phyloP scores from a whole-genome alignment of 2,888 invertebrate species.

The Callinectes sapidus region DNA sequence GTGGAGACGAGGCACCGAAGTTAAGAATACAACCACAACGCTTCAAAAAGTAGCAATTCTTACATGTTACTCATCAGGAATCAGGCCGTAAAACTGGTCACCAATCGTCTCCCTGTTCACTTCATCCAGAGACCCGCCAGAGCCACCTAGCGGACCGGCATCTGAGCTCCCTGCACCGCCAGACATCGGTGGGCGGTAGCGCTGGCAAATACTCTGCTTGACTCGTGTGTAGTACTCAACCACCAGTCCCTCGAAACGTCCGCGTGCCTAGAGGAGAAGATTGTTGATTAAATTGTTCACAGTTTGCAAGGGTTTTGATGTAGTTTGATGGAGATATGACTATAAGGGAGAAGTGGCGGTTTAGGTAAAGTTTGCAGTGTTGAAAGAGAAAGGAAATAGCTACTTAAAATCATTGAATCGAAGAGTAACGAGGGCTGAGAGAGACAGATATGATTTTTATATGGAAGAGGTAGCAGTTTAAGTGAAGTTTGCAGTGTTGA shows the following conservation, averaged over 20 bases:
- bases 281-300: neutral
- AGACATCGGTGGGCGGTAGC: neutral
- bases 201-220: constrained; percentile 24
- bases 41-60: no score
- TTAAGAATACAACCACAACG: no score
- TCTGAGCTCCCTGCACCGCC: constrained; percentile 39
- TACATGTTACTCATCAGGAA: no score
- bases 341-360: neutral
- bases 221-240: constrained; percentile 52
- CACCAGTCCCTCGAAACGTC: neutral
- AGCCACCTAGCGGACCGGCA: constrained; percentile 39
- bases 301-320: neutral
- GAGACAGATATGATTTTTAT: neutral
- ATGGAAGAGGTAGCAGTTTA: neutral
- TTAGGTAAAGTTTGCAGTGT: neutral
- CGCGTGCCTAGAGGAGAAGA: constrained; percentile 28
- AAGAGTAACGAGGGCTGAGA: neutral
- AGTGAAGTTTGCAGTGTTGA: no score
- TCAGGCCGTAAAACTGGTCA: neutral
- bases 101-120: neutral
- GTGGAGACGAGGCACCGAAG: no score
- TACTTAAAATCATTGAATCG: neutral
- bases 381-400: neutral
- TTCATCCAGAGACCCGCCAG: neutral
- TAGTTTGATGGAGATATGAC: neutral